Evolutionary conservation across 2,113 vertebrate species (phyloP), one percentile per base, ranked within the genome.

Genomic region (Tragelaphus strepsiceros): DNA sequence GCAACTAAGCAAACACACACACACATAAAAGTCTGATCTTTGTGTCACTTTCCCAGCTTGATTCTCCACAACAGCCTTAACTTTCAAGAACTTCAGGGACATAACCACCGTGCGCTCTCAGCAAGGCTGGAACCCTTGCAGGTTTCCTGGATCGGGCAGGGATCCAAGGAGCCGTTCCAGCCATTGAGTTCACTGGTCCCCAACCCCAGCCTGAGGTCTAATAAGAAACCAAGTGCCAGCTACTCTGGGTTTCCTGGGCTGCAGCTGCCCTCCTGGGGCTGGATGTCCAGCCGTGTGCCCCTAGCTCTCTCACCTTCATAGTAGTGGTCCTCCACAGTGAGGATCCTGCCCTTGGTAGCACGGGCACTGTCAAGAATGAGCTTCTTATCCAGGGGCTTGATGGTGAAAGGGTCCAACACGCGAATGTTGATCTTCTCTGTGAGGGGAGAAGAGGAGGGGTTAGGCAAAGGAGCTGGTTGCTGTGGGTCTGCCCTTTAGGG

Each of bases 301-400:
- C 3, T 1, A 11, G 64, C 9, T 58, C 54, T 94, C 62, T 3
- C 97, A 99, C 99, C 99, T 99, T 99, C 99, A 5, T 99, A 99
- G 98, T 99, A 99, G 98, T 99, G 99, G 97, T 99, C 99, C 96
- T 99, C 99, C 96, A 99, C 99, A 0, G 99, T 99, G 97, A 99
- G 98, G 98, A 99, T 99, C 90, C 99, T 99, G 96, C 99, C 99
- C 97, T 99, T 99, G 95, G 99, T 99, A 3, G 98, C 99, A n/a
- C 99, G 99, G 59, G 99, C 99, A 53, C 98, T 99, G 92, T 99
- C 99, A 1, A 99, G 99, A 97, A 99, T 99, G 96, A 99, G 99
- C 96, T 99, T 99, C 93, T 97, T 98, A 97, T 99, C 99, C 99
- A 99, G 98, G 5, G 99, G 99, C 98, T 99, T 99, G 98, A 99